Percentiles rank a stretch among this genome's conserved stretches.
Conservation (phyloP, 1,140 invertebrate species). For the Argopecten irradians region DNA sequence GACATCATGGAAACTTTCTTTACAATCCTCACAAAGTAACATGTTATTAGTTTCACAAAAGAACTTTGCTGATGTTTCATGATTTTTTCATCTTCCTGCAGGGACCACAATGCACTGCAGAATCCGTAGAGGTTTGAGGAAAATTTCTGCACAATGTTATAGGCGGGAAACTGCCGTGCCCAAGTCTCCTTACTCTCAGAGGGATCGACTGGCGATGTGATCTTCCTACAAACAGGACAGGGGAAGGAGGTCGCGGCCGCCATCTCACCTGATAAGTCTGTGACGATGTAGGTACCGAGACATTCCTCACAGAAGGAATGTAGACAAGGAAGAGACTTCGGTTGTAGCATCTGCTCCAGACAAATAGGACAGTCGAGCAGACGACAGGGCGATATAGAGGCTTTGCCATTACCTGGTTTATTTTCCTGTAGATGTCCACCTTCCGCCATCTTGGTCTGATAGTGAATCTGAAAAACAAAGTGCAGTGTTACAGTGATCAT, state of each 20-base stretch:
- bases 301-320: constrained; percentile 48
- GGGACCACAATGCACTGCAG: neutral
- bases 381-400: neutral
- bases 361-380: constrained; percentile 43
- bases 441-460: too few relatives aligned
- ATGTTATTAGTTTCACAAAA: neutral
- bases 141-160: constrained; percentile 10
- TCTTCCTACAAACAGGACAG: neutral
- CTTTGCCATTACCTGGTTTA: too few relatives aligned
- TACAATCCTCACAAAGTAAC: neutral
- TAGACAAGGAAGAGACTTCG: constrained; percentile 44
- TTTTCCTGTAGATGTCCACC: too few relatives aligned
- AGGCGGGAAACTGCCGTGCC: constrained; percentile 12
- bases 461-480: too few relatives aligned
- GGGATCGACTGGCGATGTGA: neutral
- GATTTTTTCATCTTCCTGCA: neutral
- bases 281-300: constrained; percentile 37
- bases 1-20: neutral
- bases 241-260: neutral
- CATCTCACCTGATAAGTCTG: constrained; percentile 15
- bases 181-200: neutral
- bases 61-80: neutral
- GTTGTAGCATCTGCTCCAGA: constrained; percentile 34
- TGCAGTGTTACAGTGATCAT: too few relatives aligned
- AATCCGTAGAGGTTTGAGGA: neutral